Base-by-base conservation (phyloP, 2,888 invertebrate species). In the Aporophyla nigra region DNA sequence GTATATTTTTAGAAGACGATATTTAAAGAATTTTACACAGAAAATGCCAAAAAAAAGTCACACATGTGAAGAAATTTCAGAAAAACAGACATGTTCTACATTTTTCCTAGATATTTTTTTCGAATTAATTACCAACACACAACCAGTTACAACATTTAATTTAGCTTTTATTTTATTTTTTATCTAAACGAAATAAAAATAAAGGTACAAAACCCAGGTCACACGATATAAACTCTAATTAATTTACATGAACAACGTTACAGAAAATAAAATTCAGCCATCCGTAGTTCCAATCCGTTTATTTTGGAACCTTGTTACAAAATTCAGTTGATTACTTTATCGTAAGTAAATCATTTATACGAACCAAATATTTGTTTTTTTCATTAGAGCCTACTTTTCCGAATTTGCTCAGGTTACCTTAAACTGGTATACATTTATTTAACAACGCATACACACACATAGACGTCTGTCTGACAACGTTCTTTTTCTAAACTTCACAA, bases 281-380 rank as follows among this genome's bases (percentile, higher is more conserved):
- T 10, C 49, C 51, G 5, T 24, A 24, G 21, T 21, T 24, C 21
- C 40, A 53, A 71, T 71, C 5, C 72, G 27, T 72, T 71, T 72
- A 71, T 72, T 72, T 71, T 27, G 24, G 51, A 43, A 7, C 16
- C 21, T 24, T 19, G 71, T 71, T 71, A 51, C n/a, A 71, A 51
- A 71, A 40, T 49, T 33, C 24, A 5, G n/a, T 16, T 66, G 19
- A 6, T 46, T 16, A 33, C n/a, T 33, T 71, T 51, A 53, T 51
- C 49, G 21, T 40, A 65, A 24, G 5, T 12, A 12, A 46, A 68
- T 68, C 2, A 68, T 16, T 14, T 69, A 51, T 12, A 0, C 21
- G 21, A n/a, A 21, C 24, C 7, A 24, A 49, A 3, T 21, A 6
- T n/a, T 49, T 33, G 9, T 19, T n/a, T 27, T 6, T 24, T 43